Conservation (phyloP, 2,797 vertebrate species). For the Sebastes hubbsi region DNA sequence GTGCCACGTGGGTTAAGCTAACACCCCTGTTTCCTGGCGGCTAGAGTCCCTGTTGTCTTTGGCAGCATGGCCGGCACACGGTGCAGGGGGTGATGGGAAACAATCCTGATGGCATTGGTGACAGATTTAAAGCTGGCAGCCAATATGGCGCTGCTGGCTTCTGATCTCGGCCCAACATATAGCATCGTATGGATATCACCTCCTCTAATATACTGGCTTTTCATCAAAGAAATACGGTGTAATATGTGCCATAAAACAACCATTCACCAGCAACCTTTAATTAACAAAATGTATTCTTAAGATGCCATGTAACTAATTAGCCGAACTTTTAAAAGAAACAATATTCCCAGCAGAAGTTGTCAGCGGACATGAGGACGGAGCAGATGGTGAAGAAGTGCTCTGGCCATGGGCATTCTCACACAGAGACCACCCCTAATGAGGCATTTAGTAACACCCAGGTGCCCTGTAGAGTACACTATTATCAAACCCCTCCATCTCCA, state of each 20-base stretch:
- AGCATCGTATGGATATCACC: slow-evolving; percentile 13
- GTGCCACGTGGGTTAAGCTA: slow-evolving; percentile 72
- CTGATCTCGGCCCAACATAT: slow-evolving; percentile 27
- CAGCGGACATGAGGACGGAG: slow-evolving; percentile 32
- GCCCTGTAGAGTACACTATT: slow-evolving; percentile 62
- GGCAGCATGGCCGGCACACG: slow-evolving; percentile 56
- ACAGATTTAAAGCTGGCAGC: slow-evolving; percentile 63
- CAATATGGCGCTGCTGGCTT: slow-evolving; percentile 12
- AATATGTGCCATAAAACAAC: background rate
- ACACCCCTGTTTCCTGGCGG: slow-evolving; percentile 72
- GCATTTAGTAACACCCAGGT: slow-evolving; percentile 75
- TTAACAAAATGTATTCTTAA: slow-evolving; percentile 1
- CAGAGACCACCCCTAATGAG: slow-evolving; percentile 73
- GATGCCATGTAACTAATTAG: background rate
- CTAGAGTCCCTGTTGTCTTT: slow-evolving; percentile 72
- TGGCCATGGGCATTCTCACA: slow-evolving; percentile 57
- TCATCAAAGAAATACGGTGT: slow-evolving; percentile 8
- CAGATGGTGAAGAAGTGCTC: slow-evolving; percentile 62
- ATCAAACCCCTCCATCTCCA: slow-evolving; percentile 73
- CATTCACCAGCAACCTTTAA: background rate
- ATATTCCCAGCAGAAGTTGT: slow-evolving; percentile 11
- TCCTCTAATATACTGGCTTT: slow-evolving; percentile 10
- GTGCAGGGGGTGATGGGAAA: slow-evolving; percentile 68
- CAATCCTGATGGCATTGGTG: slow-evolving; percentile 57
- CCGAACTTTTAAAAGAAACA: background rate